Evolutionary conservation across 2,888 invertebrate genomes (phyloP).

Genomic region (Thalpophila matura): DNA sequence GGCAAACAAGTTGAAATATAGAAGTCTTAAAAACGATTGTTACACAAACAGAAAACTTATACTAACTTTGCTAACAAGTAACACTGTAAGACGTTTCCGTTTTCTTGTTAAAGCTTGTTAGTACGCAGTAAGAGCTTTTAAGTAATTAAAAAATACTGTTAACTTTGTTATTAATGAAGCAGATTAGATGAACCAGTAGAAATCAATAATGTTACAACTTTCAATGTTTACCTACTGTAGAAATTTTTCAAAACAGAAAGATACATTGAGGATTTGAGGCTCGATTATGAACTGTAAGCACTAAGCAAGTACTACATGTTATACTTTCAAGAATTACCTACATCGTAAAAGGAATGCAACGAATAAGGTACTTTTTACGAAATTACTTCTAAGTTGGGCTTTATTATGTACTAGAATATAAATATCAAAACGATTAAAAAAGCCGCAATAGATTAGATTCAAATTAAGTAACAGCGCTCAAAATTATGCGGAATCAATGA

Average conservation of each 20-base stretch:
- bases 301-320: background rate
- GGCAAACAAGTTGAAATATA: slow-evolving; percentile 18
- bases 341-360: slow-evolving; percentile 8
- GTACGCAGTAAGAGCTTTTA: slow-evolving; percentile 26
- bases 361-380: slow-evolving; percentile 6
- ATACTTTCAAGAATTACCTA: slow-evolving; percentile 12
- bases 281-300: slow-evolving; percentile 4
- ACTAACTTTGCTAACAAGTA: slow-evolving; percentile 42
- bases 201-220: background rate
- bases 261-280: slow-evolving; percentile 13
- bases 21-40: slow-evolving; percentile 45
- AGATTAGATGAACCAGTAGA: slow-evolving; percentile 11
- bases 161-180: slow-evolving; percentile 5
- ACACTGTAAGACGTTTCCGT: slow-evolving; percentile 47
- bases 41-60: slow-evolving; percentile 22
- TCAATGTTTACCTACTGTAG: background rate
- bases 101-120: slow-evolving; percentile 47
- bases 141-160: slow-evolving; percentile 20
- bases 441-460: slow-evolving; percentile 10
- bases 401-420: background rate
- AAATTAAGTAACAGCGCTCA: slow-evolving; percentile 14
- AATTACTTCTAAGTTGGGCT: slow-evolving; percentile 12
- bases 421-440: slow-evolving; percentile 1
- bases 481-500: slow-evolving; percentile 33
- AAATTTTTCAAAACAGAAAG: slow-evolving; percentile 1